These are phyloP conservation scores for Strigops habroptila DNA, from an alignment of 2,113 vertebrate species.

Conservation along the genomic window DNA sequence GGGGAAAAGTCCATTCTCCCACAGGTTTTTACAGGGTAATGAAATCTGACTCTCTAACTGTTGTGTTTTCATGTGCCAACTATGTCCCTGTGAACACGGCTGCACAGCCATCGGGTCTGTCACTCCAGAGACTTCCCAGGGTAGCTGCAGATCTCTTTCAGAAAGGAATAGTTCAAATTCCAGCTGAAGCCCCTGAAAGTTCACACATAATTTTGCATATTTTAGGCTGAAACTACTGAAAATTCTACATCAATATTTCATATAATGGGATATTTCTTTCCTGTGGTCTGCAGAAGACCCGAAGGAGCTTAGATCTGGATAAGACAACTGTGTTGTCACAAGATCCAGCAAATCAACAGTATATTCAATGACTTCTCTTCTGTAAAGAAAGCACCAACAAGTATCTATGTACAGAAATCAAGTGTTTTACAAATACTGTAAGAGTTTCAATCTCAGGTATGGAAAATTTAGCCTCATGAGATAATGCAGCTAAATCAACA, in stretches of 20 bases:
- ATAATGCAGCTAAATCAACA: constrained; percentile 9
- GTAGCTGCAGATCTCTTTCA: not conserved
- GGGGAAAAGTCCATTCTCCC: not conserved
- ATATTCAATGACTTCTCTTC: not conserved
- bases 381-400: not conserved
- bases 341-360: not conserved
- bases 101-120: fast-evolving
- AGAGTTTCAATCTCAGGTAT: not conserved
- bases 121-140: not conserved
- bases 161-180: not conserved
- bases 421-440: not conserved
- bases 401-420: not conserved
- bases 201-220: not conserved
- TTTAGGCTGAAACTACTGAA: not conserved
- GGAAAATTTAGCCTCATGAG: not conserved
- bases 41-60: not conserved
- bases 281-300: not conserved
- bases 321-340: not conserved
- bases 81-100: not conserved
- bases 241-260: not conserved
- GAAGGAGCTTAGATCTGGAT: not conserved
- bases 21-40: not conserved
- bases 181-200: not conserved
- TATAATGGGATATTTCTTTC: not conserved
- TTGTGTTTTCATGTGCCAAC: not conserved